Base-by-base conservation (phyloP, 2,113 vertebrate genomes). In the Tachuris rubrigastra region DNA sequence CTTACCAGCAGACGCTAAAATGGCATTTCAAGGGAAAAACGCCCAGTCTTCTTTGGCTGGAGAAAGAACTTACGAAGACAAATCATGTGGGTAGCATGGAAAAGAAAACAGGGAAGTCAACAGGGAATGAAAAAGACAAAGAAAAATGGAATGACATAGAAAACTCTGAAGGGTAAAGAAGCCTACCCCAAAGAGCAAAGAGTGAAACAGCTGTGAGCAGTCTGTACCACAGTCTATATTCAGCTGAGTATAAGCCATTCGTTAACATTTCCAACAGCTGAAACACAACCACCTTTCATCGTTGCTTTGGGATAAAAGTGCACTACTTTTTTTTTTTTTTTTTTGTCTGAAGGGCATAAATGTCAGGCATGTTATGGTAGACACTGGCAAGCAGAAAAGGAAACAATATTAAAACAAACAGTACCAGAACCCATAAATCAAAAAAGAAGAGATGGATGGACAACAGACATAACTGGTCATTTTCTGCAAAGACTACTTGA, bases 221-320 rank as follows among this genome's bases (percentile, higher is more conserved):
- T 65, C 79, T 88, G 44, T 52, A 81, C 53, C 25, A 62, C 41
- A 50, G 74, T 62, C 86, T 91, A 85, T 81, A 95, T 86, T 91
- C 90, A 86, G 87, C 71, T 33, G 44, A 87, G 74, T 62, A 63
- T 62, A 83, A 91, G 66, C 90, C 59, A 53, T 73, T 91, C 30
- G 5, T 90, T 83, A 92, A 71, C 68, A 59, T 88, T 85, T 94
- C 90, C 93, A 94, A 72, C 90, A 94, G 90, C 89, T 96, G 94
- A 97, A 93, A 75, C 73, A 87, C 30, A 91, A 75, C 18, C 67
- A 96, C 39, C 63, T 95, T 94, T 94, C 89, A 93, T n/a, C 56
- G 1, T 28, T 47, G 77, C 93, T 93, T 71, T n/a, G 22, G 67
- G 87, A 93, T 83, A 83, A 88, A 87, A 96, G 65, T 5, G 6